Percentiles rank a stretch among this genome's conserved stretches.
Evolutionary conservation across 2,797 vertebrate genomes (phyloP).

Genomic region (Harpagifer antarcticus): DNA sequence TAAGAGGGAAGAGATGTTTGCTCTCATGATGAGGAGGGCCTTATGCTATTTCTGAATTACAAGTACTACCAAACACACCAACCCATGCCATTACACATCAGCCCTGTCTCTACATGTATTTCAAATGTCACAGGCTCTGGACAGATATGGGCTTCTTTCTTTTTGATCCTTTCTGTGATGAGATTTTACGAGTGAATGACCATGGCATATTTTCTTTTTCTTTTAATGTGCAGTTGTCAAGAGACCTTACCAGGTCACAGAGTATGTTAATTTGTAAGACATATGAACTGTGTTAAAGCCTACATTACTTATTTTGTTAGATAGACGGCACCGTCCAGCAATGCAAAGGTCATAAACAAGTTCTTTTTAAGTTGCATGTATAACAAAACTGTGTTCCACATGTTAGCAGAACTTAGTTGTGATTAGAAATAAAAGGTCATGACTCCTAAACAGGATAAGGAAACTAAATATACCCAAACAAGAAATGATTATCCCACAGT

Average conservation of each 20-base stretch:
- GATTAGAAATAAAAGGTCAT: neutral
- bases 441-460: conserved; percentile 3
- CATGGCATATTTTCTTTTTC: neutral
- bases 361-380: neutral
- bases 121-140: neutral
- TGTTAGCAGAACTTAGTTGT: neutral
- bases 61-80: neutral
- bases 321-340: neutral
- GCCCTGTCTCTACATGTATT: neutral
- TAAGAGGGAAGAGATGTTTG: conserved; percentile 23
- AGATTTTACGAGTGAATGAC: neutral
- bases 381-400: neutral
- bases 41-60: neutral
- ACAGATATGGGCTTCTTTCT: neutral
- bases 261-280: neutral
- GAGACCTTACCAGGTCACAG: neutral
- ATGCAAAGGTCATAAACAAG: neutral
- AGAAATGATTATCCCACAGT: conserved; percentile 28
- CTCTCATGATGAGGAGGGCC: conserved; percentile 27
- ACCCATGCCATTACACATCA: neutral
- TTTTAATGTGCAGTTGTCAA: neutral
- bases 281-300: neutral
- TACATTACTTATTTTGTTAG: neutral
- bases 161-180: neutral
- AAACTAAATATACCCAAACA: conserved; percentile 21